A percentile compares a stretch with the other conserved stretches of the same genome.
Evolutionary conservation across 2,797 vertebrate genomes (phyloP).

Genomic region (Podarcis lilfordi): DNA sequence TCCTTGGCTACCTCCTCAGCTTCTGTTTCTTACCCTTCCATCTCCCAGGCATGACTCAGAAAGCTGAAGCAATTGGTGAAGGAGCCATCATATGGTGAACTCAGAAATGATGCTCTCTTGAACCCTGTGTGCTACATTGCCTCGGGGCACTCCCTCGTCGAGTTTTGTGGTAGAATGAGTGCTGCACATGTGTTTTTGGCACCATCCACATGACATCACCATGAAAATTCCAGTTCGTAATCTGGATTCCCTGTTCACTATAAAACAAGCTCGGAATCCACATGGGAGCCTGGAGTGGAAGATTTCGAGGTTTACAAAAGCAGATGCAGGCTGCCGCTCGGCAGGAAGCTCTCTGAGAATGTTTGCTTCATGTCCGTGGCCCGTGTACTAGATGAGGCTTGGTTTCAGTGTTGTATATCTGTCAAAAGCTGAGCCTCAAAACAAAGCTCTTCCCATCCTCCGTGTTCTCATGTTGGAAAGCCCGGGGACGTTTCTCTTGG

Average conservation of each 20-base stretch:
- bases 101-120: neutral
- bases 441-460: conserved; percentile 7
- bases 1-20: neutral
- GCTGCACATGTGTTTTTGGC: too few species aligned
- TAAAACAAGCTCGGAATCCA: neutral
- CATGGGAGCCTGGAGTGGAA: neutral
- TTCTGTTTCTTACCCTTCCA: neutral
- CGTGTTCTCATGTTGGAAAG: neutral
- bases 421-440: conserved; percentile 26
- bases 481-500: conserved; percentile 12
- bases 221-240: too few species aligned
- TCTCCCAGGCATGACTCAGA: neutral
- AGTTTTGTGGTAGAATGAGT: too few species aligned
- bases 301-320: neutral
- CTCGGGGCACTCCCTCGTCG: too few species aligned
- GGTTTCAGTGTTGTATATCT: neutral
- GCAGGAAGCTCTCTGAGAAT: neutral
- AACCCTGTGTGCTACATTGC: neutral
- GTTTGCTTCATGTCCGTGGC: neutral
- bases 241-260: neutral
- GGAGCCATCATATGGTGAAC: neutral
- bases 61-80: neutral
- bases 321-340: neutral
- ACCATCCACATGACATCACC: too few species aligned
- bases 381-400: neutral